A percentile compares a stretch with the other conserved stretches of the same genome.
phyloP scores from a whole-genome alignment of 2,113 vertebrate species.

The Megaleporinus macrocephalus region DNA sequence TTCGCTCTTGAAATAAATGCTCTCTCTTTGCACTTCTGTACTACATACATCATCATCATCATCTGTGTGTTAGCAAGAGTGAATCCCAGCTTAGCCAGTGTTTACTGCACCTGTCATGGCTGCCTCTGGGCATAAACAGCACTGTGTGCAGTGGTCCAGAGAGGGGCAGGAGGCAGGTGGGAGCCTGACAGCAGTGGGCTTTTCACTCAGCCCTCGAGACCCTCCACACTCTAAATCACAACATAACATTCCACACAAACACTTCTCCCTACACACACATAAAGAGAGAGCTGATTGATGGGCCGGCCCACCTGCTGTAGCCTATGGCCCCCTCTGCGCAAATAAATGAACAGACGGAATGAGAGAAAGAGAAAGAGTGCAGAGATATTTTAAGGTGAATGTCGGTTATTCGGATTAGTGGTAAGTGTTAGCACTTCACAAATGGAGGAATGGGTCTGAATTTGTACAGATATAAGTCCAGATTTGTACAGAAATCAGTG shows the following conservation, averaged over 20 bases:
- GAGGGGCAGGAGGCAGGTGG: constrained; percentile 20
- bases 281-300: constrained; percentile 23
- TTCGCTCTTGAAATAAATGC: constrained; percentile 25
- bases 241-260: constrained; percentile 28
- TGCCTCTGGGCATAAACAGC: constrained; percentile 58
- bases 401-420: not conserved
- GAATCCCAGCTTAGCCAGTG: constrained; percentile 58
- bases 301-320: not conserved
- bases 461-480: no score
- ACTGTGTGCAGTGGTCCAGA: constrained; percentile 21
- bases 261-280: constrained; percentile 27
- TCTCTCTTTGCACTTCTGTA: constrained; percentile 45
- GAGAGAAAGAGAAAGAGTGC: not conserved
- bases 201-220: constrained; percentile 32
- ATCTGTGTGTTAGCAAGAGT: constrained; percentile 57
- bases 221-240: constrained; percentile 40
- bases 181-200: constrained; percentile 23
- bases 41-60: constrained; percentile 53
- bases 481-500: no score
- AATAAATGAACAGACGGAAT: constrained; percentile 32
- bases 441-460: no score
- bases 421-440: no score
- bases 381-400: not conserved
- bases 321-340: constrained; percentile 20
- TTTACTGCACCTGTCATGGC: constrained; percentile 67